phyloP scores from a whole-genome alignment of 1,140 invertebrate genomes.

The Heliconius melpomene region DNA sequence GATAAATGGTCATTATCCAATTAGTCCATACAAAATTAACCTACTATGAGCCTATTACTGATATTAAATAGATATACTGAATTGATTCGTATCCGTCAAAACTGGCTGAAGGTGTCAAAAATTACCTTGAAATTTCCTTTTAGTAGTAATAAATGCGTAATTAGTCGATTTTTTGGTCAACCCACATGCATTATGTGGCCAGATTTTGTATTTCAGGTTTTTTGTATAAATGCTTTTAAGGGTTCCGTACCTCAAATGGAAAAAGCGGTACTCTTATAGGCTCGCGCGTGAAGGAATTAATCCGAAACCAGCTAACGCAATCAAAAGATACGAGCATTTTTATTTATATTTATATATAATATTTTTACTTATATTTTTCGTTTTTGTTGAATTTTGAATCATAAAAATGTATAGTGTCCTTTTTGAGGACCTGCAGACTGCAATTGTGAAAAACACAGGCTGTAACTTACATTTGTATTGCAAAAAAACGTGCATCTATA shows the following conservation, averaged over 20 bases:
- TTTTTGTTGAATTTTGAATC: not conserved
- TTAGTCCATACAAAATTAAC: not conserved
- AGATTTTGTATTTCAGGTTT: not conserved
- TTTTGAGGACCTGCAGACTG: too few species aligned
- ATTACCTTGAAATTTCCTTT: not conserved
- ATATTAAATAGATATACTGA: not conserved
- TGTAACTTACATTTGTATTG: too few species aligned
- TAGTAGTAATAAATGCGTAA: not conserved
- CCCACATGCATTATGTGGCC: not conserved
- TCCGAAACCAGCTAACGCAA: not conserved
- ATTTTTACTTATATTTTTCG: too few species aligned
- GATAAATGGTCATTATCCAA: not conserved
- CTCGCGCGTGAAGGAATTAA: too few species aligned
- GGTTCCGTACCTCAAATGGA: too few species aligned
- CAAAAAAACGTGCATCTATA: too few species aligned
- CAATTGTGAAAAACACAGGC: too few species aligned
- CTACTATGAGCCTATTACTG: not conserved
- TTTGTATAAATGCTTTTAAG: too few species aligned
- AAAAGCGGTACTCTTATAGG: too few species aligned
- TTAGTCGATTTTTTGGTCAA: not conserved
- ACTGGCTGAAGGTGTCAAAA: not conserved
- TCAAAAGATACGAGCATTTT: not conserved
- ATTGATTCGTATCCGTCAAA: slow-evolving; percentile 19
- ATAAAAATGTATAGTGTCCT: not conserved
- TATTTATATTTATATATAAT: too few species aligned